Percentiles rank a stretch among this genome's conserved stretches.
Evolutionary conservation across 2,797 vertebrate species (phyloP).

Genomic region (Chiroxiphia lanceolata): DNA sequence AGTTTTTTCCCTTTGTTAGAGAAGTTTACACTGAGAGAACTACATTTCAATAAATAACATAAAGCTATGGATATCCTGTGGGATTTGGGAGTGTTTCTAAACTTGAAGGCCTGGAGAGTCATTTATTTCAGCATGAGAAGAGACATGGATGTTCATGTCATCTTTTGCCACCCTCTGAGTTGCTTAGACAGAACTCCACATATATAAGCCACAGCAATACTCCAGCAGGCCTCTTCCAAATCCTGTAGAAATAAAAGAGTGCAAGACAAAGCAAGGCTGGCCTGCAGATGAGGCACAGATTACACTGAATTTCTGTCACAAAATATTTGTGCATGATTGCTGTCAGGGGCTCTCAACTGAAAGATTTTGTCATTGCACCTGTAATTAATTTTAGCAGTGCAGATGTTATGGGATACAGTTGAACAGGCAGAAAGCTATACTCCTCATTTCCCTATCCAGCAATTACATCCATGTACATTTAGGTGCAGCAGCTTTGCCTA

Average conservation of each 20-base stretch:
- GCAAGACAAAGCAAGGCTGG: neutral
- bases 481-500: neutral
- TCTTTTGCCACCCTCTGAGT: neutral
- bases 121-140: neutral
- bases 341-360: neutral
- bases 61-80: neutral
- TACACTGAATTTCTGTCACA: neutral
- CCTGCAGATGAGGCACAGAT: neutral
- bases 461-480: neutral
- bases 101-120: neutral
- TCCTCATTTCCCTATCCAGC: neutral
- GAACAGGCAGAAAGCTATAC: neutral
- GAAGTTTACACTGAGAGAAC: neutral
- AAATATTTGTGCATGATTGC: fast-evolving
- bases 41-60: neutral
- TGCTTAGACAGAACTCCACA: neutral
- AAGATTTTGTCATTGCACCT: neutral
- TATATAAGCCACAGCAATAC: no score
- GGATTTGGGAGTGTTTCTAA: neutral
- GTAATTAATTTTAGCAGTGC: neutral
- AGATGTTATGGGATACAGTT: neutral
- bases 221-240: neutral
- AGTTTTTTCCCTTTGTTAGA: neutral
- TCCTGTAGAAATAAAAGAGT: neutral
- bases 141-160: neutral